Conservation (phyloP, 2,113 vertebrate genomes). For the Apodemus speciosus region DNA sequence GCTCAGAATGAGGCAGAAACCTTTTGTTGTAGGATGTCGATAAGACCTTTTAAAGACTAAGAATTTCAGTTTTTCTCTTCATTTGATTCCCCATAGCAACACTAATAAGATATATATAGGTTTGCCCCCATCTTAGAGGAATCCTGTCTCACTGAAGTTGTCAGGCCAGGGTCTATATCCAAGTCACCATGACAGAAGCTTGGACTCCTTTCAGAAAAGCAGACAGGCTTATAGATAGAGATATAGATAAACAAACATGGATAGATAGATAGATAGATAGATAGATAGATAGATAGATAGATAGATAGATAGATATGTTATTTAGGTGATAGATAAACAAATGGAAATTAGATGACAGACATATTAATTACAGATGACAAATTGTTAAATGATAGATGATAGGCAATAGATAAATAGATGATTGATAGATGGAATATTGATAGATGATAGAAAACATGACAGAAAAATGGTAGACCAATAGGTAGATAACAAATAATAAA, state of each 20-base stretch:
- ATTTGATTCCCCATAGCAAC: not conserved
- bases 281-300: not conserved
- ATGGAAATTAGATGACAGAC: not conserved
- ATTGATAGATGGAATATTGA: not conserved
- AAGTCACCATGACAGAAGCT: not conserved
- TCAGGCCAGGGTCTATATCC: too few species aligned
- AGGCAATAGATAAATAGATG: not conserved
- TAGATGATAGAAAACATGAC: not conserved
- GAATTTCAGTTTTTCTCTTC: not conserved
- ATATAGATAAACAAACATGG: not conserved
- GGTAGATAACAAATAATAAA: too few species aligned
- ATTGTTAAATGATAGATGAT: not conserved
- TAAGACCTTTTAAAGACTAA: not conserved
- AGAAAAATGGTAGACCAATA: not conserved
- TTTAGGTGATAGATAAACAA: not conserved
- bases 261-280: not conserved
- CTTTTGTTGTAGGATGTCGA: not conserved
- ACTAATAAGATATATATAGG: not conserved
- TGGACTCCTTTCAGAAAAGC: conserved; percentile 35
- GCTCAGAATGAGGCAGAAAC: not conserved
- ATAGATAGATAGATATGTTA: not conserved
- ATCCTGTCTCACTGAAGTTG: not conserved
- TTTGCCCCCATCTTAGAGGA: not conserved
- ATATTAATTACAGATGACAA: not conserved
- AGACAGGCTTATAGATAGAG: not conserved